These are phyloP conservation scores for Idaea aversata DNA, from an alignment of 2,888 invertebrate species.

Conservation along the genomic window DNA sequence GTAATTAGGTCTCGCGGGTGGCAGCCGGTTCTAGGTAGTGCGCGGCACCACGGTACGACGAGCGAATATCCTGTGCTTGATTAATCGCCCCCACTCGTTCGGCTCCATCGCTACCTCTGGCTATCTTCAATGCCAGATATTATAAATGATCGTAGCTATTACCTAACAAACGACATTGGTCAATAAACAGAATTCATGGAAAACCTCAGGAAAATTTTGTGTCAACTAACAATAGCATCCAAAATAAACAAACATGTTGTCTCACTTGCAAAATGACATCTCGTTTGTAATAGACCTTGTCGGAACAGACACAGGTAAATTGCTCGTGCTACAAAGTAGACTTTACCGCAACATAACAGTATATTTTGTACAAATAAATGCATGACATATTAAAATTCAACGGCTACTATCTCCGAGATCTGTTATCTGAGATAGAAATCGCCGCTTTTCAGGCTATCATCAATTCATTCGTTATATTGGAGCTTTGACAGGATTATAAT, in stretches of 20 bases:
- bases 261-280: neutral
- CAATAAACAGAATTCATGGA: conserved; percentile 14
- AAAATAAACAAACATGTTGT: conserved; percentile 4
- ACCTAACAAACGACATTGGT: conserved; percentile 18
- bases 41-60: conserved; percentile 72
- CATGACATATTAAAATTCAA: conserved; percentile 58
- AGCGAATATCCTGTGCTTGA: conserved; percentile 75
- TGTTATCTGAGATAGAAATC: conserved; percentile 69
- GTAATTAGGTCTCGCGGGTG: conserved; percentile 34
- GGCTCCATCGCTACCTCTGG: conserved; percentile 32
- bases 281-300: neutral
- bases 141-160: conserved; percentile 37
- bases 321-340: neutral
- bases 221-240: conserved; percentile 8
- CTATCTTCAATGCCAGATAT: conserved; percentile 28
- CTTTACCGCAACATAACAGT: conserved; percentile 1
- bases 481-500: conserved; percentile 80
- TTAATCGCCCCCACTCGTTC: conserved; percentile 49
- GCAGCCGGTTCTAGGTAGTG: conserved; percentile 55
- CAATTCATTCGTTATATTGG: conserved; percentile 74
- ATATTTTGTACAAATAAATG: conserved; percentile 41
- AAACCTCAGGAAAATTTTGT: conserved; percentile 7
- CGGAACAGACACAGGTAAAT: neutral
- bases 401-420: conserved; percentile 66
- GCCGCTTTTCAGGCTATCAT: conserved; percentile 68